Evolutionary conservation across 2,888 invertebrate genomes (phyloP), one percentile per base, ranked within the genome.

Genomic region (Creontiades dilutus): DNA sequence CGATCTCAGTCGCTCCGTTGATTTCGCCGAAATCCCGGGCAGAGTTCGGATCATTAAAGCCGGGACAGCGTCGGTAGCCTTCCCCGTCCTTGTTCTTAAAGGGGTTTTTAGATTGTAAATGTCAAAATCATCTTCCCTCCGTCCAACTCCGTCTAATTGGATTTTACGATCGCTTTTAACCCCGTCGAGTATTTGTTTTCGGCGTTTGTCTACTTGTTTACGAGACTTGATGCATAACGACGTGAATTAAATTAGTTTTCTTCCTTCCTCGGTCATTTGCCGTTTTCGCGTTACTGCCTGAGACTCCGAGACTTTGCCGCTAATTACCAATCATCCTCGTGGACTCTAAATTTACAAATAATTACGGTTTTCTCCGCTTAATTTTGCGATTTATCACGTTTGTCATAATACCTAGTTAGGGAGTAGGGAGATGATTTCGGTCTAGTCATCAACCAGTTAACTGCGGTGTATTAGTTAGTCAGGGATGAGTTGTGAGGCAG

Each of bases 71-170:
- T 52, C 82, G 52, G 82, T 82, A 82, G 82, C 82, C 82, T 47
- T 52, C 55, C 48, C 27, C 82, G 27, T 48, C 52, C 82, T 19
- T 48, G 82, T 82, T 28, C 27, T 14, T 14, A 23, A 82, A 52
- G 82, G 55, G 81, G 55, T 7, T 52, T 82, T 48, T 28, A 28
- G 82, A 82, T 82, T 82, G 82, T 82, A 82, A 82, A 82, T 82
- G 82, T 82, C 82, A 82, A 82, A 82, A 82, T 61, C 86, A 61
- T 75, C 48, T 47, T 19, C 48, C n/a, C 61, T 61, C 57, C 75
- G n/a, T 75, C 86, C 48, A 14, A 86, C 27, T 61, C 86, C 46
- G 86, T 52, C 75, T 86, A 86, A 86, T 86, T 86, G 86, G 86
- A 86, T 86, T 86, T 86, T 86, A 86, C 76, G 86, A 76, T 75